These are phyloP conservation scores for Eutrigla gurnardus DNA, from an alignment of 2,797 vertebrate species.

Conservation along the genomic window DNA sequence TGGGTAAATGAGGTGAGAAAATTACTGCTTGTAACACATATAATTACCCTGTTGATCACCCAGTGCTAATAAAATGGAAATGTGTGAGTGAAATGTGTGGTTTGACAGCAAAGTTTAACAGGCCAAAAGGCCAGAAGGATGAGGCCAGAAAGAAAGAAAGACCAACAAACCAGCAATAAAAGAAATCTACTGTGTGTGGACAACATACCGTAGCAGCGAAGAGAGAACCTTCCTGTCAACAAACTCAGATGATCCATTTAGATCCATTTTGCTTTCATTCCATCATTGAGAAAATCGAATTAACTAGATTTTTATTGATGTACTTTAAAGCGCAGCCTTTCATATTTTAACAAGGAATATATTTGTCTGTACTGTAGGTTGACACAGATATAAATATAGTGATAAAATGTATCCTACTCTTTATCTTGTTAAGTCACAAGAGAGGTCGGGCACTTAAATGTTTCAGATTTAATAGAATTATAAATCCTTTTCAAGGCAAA, in stretches of 20 bases:
- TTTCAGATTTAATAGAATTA: background rate
- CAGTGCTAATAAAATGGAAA: background rate
- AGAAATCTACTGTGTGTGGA: background rate
- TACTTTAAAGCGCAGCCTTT: background rate
- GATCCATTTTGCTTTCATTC: background rate
- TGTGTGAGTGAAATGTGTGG: background rate
- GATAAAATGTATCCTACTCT: background rate
- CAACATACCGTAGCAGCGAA: background rate
- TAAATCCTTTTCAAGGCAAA: background rate
- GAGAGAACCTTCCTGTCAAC: background rate
- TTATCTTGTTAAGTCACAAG: background rate
- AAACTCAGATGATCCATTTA: slow-evolving; percentile 1
- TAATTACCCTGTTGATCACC: slow-evolving; percentile 9
- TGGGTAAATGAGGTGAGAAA: slow-evolving; percentile 6
- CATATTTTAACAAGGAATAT: background rate
- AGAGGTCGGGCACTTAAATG: background rate
- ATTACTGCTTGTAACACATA: background rate
- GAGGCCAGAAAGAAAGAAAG: background rate
- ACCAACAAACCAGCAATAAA: background rate
- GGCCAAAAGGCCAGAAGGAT: background rate
- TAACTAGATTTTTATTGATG: background rate
- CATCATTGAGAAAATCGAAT: background rate
- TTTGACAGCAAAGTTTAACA: slow-evolving; percentile 4
- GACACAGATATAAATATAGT: background rate
- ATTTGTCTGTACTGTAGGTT: background rate